Percentiles rank a stretch among this genome's conserved stretches.
Evolutionary conservation across 2,888 invertebrate genomes (phyloP).

Genomic region (Sialis lutaria): DNA sequence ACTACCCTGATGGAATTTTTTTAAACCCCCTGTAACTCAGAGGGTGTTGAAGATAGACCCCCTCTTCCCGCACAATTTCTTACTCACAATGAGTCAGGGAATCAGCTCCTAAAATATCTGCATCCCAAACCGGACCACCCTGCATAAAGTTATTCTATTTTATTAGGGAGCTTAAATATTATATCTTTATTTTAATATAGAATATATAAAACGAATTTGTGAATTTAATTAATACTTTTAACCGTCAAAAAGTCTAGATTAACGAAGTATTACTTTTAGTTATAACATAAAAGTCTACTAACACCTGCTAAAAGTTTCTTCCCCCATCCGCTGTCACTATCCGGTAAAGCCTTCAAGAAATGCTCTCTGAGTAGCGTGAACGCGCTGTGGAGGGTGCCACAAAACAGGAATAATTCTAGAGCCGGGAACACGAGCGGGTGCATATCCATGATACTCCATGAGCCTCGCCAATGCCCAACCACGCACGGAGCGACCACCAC

Average conservation of each 20-base stretch:
- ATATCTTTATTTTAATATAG: too few relatives aligned
- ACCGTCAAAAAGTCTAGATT: background rate
- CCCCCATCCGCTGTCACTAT: too few relatives aligned
- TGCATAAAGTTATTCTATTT: too few relatives aligned
- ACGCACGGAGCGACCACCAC: slow-evolving; percentile 30
- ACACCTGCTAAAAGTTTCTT: background rate
- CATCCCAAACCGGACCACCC: too few relatives aligned
- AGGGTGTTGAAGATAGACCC: too few relatives aligned
- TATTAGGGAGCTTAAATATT: too few relatives aligned
- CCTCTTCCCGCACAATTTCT: too few relatives aligned
- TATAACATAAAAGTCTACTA: background rate
- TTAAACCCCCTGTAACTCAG: too few relatives aligned
- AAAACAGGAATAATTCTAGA: slow-evolving; percentile 31
- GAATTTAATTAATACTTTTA: background rate
- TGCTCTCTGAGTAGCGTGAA: slow-evolving; percentile 35
- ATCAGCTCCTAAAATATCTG: too few relatives aligned
- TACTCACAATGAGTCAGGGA: too few relatives aligned
- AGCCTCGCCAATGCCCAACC: slow-evolving; percentile 34
- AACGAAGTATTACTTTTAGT: background rate
- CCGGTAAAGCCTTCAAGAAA: background rate
- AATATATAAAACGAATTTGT: too few relatives aligned
- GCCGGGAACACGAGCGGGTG: slow-evolving; percentile 30
- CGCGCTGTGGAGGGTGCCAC: slow-evolving; percentile 32
- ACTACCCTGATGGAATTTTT: too few relatives aligned
- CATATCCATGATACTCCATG: slow-evolving; percentile 32